phyloP scores from a whole-genome alignment of 2,113 vertebrate species.

The Campylomormyrus numenius region DNA sequence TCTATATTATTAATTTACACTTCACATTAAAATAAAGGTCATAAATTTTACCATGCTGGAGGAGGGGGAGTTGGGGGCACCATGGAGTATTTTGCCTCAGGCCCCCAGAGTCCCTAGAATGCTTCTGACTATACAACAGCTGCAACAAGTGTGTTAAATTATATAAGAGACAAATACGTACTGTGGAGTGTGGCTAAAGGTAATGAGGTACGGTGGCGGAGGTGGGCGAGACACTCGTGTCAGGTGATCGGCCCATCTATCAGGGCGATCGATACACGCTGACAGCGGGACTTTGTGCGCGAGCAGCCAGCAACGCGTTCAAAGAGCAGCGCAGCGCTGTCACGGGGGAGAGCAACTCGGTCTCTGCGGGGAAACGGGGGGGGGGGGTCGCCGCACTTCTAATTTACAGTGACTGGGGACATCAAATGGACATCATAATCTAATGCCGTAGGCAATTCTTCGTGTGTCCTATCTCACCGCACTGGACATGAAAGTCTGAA shows the following conservation, averaged over 20 bases:
- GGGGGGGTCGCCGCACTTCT: conserved; percentile 10
- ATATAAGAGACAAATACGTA: conserved; percentile 2
- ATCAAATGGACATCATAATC: not conserved
- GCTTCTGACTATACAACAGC: not conserved
- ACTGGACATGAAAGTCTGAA: not conserved
- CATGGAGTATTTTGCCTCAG: too few species aligned
- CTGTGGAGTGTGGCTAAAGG: not conserved
- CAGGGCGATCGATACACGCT: conserved; percentile 35
- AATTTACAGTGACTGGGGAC: not conserved
- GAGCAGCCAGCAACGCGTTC: conserved; percentile 1
- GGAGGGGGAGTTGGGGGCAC: too few species aligned
- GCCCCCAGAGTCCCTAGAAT: not conserved
- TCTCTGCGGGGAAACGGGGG: not conserved
- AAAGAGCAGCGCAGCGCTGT: not conserved
- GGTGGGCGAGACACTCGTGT: conserved; percentile 17
- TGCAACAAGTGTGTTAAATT: conserved; percentile 8
- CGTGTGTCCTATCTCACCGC: not conserved
- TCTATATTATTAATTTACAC: not conserved
- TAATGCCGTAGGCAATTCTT: not conserved
- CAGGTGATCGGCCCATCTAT: conserved; percentile 35
- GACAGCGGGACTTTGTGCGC: conserved; percentile 23
- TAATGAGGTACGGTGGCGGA: conserved; percentile 8
- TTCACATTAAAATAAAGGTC: not conserved
- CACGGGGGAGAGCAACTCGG: not conserved
- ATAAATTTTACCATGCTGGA: not conserved